Base-by-base conservation (phyloP, 2,888 invertebrate species). In the Pachydiplax longipennis region DNA sequence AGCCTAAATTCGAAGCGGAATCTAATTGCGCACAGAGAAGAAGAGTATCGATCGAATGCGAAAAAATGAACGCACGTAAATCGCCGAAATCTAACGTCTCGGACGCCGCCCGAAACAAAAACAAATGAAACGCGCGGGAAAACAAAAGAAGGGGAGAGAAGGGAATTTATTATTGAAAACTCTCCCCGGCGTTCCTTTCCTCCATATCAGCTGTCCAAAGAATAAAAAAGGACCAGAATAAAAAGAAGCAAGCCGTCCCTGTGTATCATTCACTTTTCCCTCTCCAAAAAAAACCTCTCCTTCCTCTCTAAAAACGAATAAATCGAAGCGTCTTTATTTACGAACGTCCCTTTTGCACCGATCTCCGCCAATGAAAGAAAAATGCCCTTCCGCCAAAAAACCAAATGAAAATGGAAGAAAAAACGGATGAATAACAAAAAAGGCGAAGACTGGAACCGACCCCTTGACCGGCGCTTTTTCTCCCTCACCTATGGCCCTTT, bases 71-170 rank as follows among this genome's bases (percentile, higher is more conserved):
- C 53, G n/a, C 37, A 65, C 61, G 87, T 61, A 87, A 87, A 87
- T 87, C 87, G 25, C 87, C 61, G 61, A 87, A 65, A 87, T 87
- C 83, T 83, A 58, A 31, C 58, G 58, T 83, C 87, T 87, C 87
- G 58, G 87, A 87, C n/a, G 83, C 83, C 58, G 83, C 83, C 83
- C 83, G 87, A 87, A 87, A 87, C 87, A 87, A 87, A 87, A 87
- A 87, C 37, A 87, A 87, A 87, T 87, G 87, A 87, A 87, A 61
- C 37, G 61, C 61, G 87, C 87, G 61, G 87, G 87, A 87, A 87
- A 87, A 87, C 87, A 87, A 87, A 61, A 65, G 87, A 87, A 37
- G 8, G 25, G 31, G 73, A 73, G 25, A 25, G 73, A 58, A 53
- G n/a, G 37, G 61, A 87, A 87, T 87, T 87, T 87, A 87, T 83